A percentile compares a stretch with the other conserved stretches of the same genome.
Evolutionary conservation across 2,888 invertebrate genomes (phyloP).

Genomic region (Pyralis farinalis): DNA sequence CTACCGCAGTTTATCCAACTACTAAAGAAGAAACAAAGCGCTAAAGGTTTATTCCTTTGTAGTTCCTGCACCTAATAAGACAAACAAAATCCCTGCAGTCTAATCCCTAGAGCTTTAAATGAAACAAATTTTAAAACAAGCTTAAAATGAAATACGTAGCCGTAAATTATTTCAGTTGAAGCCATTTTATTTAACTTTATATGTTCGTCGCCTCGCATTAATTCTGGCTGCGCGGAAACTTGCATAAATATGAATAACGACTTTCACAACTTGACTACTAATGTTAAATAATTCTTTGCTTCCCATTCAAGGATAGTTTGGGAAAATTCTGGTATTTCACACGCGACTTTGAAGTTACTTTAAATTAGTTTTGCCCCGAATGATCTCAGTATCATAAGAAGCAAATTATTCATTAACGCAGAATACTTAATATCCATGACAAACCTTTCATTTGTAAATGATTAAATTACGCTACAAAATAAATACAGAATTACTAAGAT

Average conservation of each 20-base stretch:
- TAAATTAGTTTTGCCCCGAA: neutral
- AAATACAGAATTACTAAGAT: too few species aligned
- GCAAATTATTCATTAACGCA: too few species aligned
- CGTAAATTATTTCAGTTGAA: conserved; percentile 28
- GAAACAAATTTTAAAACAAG: conserved; percentile 18
- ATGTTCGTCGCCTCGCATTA: conserved; percentile 30
- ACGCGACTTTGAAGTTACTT: neutral
- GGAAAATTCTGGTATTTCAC: conserved; percentile 1
- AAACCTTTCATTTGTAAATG: too few species aligned
- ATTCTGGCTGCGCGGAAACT: conserved; percentile 31
- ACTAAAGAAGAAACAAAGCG: too few species aligned
- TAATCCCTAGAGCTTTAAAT: conserved; percentile 4
- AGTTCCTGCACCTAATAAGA: conserved; percentile 5
- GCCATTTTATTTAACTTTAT: conserved; percentile 36
- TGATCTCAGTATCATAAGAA: too few species aligned
- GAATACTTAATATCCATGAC: too few species aligned
- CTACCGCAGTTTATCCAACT: too few species aligned
- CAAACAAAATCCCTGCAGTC: conserved; percentile 1
- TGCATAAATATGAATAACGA: conserved; percentile 50
- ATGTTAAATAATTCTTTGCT: conserved; percentile 34
- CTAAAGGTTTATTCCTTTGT: too few species aligned
- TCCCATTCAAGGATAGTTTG: conserved; percentile 17
- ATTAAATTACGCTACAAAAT: too few species aligned
- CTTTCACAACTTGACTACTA: conserved; percentile 41
- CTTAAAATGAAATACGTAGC: conserved; percentile 18